Percentiles rank a stretch among this genome's conserved stretches.
Evolutionary conservation across 2,797 vertebrate genomes (phyloP).

Genomic region (Bradypodion ventrale): DNA sequence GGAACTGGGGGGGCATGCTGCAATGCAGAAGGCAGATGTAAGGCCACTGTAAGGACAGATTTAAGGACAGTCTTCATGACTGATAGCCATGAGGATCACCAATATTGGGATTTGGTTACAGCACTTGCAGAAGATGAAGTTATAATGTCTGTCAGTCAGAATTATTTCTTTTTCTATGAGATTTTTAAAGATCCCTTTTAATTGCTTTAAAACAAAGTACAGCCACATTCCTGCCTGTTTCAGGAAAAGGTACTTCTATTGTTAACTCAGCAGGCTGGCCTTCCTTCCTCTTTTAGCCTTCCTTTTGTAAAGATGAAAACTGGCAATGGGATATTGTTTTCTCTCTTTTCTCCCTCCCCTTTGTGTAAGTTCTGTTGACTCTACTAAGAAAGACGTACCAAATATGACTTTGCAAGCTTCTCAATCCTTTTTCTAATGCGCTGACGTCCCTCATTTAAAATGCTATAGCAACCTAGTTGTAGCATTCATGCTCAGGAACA

Average conservation of each 20-base stretch:
- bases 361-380: slow-evolving; percentile 48
- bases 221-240: slow-evolving; percentile 23
- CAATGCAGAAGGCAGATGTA: too few species aligned
- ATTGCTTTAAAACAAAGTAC: slow-evolving; percentile 10
- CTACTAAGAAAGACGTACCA: slow-evolving; percentile 55
- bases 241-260: slow-evolving; percentile 52
- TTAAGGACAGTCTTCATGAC: too few species aligned
- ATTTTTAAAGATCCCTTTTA: slow-evolving; percentile 42
- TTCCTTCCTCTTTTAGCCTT: slow-evolving; percentile 71
- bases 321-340: slow-evolving; percentile 54
- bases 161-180: slow-evolving; percentile 19
- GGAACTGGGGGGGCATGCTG: too few species aligned
- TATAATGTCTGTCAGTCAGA: neutral
- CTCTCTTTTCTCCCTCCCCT: slow-evolving; percentile 36
- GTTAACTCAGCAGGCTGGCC: slow-evolving; percentile 43
- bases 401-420: slow-evolving; percentile 62
- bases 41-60: too few species aligned
- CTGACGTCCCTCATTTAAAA: neutral
- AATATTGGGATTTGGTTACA: too few species aligned
- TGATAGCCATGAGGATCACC: too few species aligned
- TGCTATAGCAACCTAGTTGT: too few species aligned
- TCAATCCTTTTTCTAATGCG: slow-evolving; percentile 23
- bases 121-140: too few species aligned
- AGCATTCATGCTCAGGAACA: neutral
- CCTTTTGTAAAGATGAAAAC: slow-evolving; percentile 62